A percentile compares a stretch with the other conserved stretches of the same genome.
phyloP scores from a whole-genome alignment of 2,113 vertebrate species.

The Pteropus alecto region DNA sequence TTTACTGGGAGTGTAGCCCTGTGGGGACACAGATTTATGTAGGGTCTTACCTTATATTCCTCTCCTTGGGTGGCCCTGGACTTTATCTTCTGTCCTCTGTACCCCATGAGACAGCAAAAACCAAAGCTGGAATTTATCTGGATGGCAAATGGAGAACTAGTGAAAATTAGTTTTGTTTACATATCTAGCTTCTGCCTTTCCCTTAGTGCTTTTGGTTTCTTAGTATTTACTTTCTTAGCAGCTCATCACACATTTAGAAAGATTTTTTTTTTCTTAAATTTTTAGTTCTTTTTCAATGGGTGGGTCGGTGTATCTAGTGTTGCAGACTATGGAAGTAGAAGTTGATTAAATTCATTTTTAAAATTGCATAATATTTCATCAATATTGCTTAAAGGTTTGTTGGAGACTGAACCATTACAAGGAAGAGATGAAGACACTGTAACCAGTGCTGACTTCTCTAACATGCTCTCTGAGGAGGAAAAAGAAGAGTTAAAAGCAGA shows the following conservation, averaged over 20 bases:
- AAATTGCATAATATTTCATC: conserved; percentile 40
- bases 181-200: neutral
- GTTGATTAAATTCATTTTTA: neutral
- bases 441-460: conserved; percentile 88
- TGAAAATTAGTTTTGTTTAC: neutral
- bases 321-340: neutral
- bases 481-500: conserved; percentile 92
- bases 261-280: neutral
- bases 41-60: neutral
- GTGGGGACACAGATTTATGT: neutral
- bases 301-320: neutral
- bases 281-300: neutral
- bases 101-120: neutral
- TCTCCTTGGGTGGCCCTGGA: neutral
- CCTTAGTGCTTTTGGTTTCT: neutral
- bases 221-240: neutral
- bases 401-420: conserved; percentile 89
- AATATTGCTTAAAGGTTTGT: conserved; percentile 84
- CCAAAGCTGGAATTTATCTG: neutral
- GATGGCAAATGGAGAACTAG: neutral
- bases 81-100: neutral
- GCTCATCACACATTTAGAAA: neutral
- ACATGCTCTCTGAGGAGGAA: conserved; percentile 92
- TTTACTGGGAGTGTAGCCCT: neutral
- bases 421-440: conserved; percentile 90